Evolutionary conservation across 2,113 vertebrate genomes (phyloP).

Genomic region (Picathartes gymnocephalus): DNA sequence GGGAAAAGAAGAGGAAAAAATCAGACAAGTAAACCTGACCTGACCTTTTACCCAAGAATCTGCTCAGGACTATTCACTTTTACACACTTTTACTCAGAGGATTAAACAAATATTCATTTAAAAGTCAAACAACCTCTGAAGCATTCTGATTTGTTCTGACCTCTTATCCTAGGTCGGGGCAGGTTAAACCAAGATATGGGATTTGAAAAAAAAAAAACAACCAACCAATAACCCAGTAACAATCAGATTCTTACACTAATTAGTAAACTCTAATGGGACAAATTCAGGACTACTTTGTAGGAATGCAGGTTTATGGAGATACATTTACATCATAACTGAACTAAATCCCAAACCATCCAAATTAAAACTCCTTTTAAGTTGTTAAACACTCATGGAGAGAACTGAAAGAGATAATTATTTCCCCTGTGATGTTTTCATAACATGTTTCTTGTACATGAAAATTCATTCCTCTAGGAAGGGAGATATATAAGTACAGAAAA

Average conservation of each 20-base stretch:
- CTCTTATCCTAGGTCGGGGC: constrained; percentile 6
- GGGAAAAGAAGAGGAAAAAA: constrained; percentile 10
- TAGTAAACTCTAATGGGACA: neutral
- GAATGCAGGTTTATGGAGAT: neutral
- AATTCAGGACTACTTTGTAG: neutral
- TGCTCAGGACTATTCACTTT: constrained; percentile 36
- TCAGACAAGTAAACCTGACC: constrained; percentile 7
- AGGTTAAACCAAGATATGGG: constrained; percentile 31
- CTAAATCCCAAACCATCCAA: neutral
- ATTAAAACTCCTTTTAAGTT: neutral
- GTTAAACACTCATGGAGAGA: neutral
- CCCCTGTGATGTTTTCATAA: neutral
- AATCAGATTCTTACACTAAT: neutral
- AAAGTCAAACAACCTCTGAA: constrained; percentile 41
- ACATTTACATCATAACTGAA: neutral
- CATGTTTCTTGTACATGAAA: neutral
- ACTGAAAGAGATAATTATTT: neutral
- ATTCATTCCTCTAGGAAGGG: neutral
- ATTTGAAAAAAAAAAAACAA: neutral
- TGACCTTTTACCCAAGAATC: constrained; percentile 40
- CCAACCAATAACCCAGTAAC: neutral
- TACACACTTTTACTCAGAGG: constrained; percentile 54
- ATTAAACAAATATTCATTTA: constrained; percentile 50
- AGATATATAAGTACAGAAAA: neutral
- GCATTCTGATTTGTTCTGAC: neutral